Percentiles rank a stretch among this genome's conserved stretches.
Conservation (phyloP, 1,140 invertebrate genomes). For the Gryon sp. region DNA sequence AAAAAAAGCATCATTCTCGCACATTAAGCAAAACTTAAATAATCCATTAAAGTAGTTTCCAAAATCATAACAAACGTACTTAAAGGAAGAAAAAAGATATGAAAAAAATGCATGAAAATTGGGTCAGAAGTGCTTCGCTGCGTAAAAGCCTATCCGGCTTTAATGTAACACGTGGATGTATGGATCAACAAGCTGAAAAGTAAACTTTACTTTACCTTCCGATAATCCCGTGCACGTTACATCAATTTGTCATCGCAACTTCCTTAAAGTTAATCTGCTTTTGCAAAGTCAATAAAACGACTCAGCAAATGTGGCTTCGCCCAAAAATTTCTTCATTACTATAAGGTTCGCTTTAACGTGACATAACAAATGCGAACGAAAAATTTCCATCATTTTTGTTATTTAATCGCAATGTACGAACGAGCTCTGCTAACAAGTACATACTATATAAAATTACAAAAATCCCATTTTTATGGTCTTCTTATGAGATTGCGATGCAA, state of each 20-base stretch:
- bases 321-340: slow-evolving; percentile 7
- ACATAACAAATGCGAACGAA: too few relatives aligned
- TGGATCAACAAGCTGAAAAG: slow-evolving; percentile 48
- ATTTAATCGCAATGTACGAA: too few relatives aligned
- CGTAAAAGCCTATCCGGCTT: slow-evolving; percentile 13
- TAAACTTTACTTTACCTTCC: slow-evolving; percentile 32
- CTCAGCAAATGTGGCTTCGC: not conserved
- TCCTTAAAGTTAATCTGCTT: slow-evolving; percentile 30
- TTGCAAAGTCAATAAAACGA: slow-evolving; percentile 18
- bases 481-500: too few relatives aligned
- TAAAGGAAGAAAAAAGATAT: slow-evolving; percentile 2
- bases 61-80: too few relatives aligned
- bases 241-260: slow-evolving; percentile 53
- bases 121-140: slow-evolving; percentile 13
- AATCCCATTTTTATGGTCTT: too few relatives aligned
- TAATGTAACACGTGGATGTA: slow-evolving; percentile 20
- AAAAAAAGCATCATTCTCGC: not conserved
- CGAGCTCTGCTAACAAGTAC: too few relatives aligned
- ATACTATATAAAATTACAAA: too few relatives aligned
- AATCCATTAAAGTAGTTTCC: too few relatives aligned
- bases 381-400: too few relatives aligned
- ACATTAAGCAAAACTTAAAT: too few relatives aligned
- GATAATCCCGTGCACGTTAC: slow-evolving; percentile 45
- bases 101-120: slow-evolving; percentile 10
- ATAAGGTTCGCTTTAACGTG: too few relatives aligned